These are phyloP conservation scores for Sebastes oblongus DNA, from an alignment of 2,797 vertebrate species.

Conservation along the genomic window DNA sequence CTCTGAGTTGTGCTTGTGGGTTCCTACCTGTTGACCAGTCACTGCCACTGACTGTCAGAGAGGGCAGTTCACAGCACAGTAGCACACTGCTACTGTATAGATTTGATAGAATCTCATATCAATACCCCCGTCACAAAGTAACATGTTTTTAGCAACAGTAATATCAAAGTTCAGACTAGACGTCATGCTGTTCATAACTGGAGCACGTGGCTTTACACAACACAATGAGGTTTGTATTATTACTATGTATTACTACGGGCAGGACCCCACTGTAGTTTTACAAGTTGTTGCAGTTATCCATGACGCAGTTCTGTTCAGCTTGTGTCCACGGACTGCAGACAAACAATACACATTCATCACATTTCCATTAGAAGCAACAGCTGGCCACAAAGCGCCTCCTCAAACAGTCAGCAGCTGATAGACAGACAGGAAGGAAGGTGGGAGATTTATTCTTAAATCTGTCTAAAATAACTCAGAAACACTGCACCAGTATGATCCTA, in stretches of 20 bases:
- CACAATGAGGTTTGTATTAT: background rate
- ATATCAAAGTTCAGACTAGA: background rate
- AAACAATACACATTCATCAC: background rate
- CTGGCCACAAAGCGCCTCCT: slow-evolving; percentile 15
- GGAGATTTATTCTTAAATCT: background rate
- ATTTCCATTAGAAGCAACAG: slow-evolving; percentile 29
- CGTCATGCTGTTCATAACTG: background rate
- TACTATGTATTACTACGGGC: background rate
- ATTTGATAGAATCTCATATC: background rate
- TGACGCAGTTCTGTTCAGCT: background rate
- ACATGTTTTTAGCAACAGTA: background rate
- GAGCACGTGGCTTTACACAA: background rate
- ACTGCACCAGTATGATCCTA: background rate
- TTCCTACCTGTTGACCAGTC: background rate
- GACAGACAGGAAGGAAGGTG: background rate
- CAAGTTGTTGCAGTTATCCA: background rate
- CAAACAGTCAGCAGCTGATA: slow-evolving; percentile 11
- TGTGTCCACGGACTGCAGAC: background rate
- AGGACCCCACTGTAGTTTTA: background rate
- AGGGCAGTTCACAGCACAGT: background rate
- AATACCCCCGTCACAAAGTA: background rate
- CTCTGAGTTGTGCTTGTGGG: background rate
- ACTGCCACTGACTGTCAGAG: background rate
- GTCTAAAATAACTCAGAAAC: background rate
- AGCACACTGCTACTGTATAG: background rate